These are phyloP conservation scores for Neria commutata DNA, from an alignment of 2,888 invertebrate genomes.

Conservation along the genomic window DNA sequence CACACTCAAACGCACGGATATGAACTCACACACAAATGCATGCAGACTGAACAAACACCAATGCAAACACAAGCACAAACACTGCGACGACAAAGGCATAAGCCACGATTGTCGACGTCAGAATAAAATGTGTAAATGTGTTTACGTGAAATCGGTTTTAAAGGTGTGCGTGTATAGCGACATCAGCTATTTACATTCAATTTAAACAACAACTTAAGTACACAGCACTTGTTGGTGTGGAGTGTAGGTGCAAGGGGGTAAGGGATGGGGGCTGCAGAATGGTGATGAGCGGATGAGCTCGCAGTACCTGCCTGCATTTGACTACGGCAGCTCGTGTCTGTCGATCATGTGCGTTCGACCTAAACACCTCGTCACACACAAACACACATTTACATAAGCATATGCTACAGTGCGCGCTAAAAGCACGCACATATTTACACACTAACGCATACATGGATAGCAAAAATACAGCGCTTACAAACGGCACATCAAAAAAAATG, in stretches of 20 bases:
- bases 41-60: slow-evolving; percentile 8
- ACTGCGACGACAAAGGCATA: not conserved
- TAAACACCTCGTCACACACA: slow-evolving; percentile 7
- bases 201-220: slow-evolving; percentile 17
- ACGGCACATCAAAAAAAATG: not conserved
- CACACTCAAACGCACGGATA: not conserved
- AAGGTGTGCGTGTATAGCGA: not conserved
- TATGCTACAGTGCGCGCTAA: too few relatives aligned
- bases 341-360: slow-evolving; percentile 18
- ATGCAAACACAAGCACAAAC: not conserved
- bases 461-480: slow-evolving; percentile 9
- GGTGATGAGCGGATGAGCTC: too few relatives aligned
- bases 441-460: slow-evolving; percentile 3
- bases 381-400: not conserved
- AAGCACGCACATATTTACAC: slow-evolving; percentile 1
- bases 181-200: slow-evolving; percentile 17
- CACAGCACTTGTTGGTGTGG: too few relatives aligned
- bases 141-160: not conserved
- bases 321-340: not conserved
- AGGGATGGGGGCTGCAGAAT: too few relatives aligned
- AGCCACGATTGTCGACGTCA: not conserved
- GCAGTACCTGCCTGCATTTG: not conserved
- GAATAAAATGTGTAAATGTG: not conserved
- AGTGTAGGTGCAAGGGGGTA: too few relatives aligned
- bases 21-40: not conserved